Evolutionary conservation across 1,140 invertebrate species (phyloP), one percentile per base, ranked within the genome.

Genomic region (Drosophila orosa): DNA sequence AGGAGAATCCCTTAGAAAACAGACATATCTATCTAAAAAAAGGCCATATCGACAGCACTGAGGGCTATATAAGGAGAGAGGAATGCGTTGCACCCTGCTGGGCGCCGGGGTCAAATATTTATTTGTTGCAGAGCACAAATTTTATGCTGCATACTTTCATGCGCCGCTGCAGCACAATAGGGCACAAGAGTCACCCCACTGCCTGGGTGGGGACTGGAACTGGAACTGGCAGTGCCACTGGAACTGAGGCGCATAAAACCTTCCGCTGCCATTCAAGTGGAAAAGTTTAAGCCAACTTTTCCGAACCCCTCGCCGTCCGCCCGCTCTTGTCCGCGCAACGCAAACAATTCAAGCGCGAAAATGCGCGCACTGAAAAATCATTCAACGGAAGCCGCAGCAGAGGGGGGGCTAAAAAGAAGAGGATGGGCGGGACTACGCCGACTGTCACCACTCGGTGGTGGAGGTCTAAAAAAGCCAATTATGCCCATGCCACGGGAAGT

Each of bases 201-300:
- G 31, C 31, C 52, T 5, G n/a, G n/a, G 27, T 9, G 25, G 31
- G 31, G 12, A 33, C 13, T 17, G 44, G 44, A 47, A 48, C 8
- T 15, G 33, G 39, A 35, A 47, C 67, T 39, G 25, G 50, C 7
- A n/a, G 35, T 65, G 61, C 24, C 35, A 35, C 31, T 69, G 74
- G 63, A 47, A 67, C 27, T 74, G 48, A 73, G 75, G 69, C 75
- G 66, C 79, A 86, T 86, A 86, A 86, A 86, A 87, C 83, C 83
- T 86, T 86, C 83, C 83, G 83, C 78, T 82, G 83, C 83, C 83
- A 89, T 86, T 86, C 84, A 83, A 86, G 83, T 86, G 84, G 84
- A 86, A 86, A 86, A 86, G 84, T 86, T 86, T 87, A 87, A 86
- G 83, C 79, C 84, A 86, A 86, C 83, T 86, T 83, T 83, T 77